phyloP scores from a whole-genome alignment of 2,797 vertebrate species.

The Esox masquinongy region DNA sequence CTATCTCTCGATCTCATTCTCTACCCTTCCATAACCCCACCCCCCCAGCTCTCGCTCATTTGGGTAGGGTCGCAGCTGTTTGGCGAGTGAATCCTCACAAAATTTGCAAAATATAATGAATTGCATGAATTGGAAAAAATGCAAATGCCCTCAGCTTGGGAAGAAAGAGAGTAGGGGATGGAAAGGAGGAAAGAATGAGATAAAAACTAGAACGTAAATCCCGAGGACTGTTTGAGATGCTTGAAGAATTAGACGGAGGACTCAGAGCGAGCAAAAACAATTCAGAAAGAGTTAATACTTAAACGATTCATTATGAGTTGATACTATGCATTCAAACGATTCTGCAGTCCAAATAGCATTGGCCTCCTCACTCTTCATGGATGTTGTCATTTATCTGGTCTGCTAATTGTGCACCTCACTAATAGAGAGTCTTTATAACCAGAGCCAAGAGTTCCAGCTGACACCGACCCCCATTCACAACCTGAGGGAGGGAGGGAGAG shows the following conservation, averaged over 20 bases:
- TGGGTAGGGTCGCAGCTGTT: conserved; percentile 23
- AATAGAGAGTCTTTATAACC: conserved; percentile 42
- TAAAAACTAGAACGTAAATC: conserved; percentile 22
- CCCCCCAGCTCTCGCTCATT: conserved; percentile 9
- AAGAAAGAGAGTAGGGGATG: conserved; percentile 12
- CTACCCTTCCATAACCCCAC: background rate
- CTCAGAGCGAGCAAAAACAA: background rate
- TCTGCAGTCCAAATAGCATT: conserved; percentile 19
- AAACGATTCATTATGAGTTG: no score
- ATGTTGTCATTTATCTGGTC: conserved; percentile 44
- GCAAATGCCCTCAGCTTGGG: conserved; percentile 47
- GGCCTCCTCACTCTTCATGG: conserved; percentile 26
- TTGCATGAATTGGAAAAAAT: conserved; percentile 45
- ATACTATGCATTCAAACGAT: no score
- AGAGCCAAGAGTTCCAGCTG: conserved; percentile 43
- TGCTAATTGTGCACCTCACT: conserved; percentile 37
- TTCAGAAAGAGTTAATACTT: no score
- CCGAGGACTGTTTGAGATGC: background rate
- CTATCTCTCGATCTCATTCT: background rate
- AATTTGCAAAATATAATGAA: conserved; percentile 41
- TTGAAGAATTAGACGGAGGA: background rate
- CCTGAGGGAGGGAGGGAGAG: conserved; percentile 16
- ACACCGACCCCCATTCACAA: conserved; percentile 27
- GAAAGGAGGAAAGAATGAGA: background rate
- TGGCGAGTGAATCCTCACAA: conserved; percentile 12